Evolutionary conservation across 2,797 vertebrate species (phyloP).

Genomic region (Mormyrops boulengeri): DNA sequence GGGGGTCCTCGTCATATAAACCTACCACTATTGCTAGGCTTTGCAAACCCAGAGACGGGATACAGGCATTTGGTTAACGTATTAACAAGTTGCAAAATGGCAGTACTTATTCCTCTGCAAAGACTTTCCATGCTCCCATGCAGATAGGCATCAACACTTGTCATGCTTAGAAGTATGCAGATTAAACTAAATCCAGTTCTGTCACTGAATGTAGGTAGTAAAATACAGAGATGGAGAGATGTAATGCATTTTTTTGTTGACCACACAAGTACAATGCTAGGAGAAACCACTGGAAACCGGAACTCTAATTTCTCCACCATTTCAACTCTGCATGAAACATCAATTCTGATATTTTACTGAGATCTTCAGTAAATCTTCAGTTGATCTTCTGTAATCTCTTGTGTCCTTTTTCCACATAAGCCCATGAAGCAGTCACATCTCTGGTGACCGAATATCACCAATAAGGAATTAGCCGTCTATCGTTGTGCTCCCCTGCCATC

Average conservation of each 20-base stretch:
- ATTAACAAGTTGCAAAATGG: not conserved
- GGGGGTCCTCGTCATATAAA: not conserved
- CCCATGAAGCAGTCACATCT: not conserved
- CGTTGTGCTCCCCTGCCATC: not conserved
- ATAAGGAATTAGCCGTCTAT: not conserved
- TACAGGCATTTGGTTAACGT: not conserved
- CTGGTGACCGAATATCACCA: not conserved
- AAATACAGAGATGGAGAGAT: not conserved
- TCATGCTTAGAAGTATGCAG: not conserved
- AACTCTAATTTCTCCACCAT: not conserved
- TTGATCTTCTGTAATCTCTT: not conserved
- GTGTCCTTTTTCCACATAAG: not conserved
- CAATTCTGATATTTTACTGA: not conserved
- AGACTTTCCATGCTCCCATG: not conserved
- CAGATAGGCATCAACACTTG: not conserved
- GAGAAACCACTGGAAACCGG: not conserved
- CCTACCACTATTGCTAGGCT: not conserved
- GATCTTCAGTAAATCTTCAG: not conserved
- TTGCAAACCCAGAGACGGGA: not conserved
- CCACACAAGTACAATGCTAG: not conserved
- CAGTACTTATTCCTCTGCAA: not conserved
- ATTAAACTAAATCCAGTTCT: not conserved
- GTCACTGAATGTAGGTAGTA: not conserved
- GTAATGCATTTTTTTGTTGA: not conserved
- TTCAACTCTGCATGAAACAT: not conserved